Percentiles rank a stretch among this genome's conserved stretches.
Evolutionary conservation across 2,888 invertebrate species (phyloP).

Genomic region (Sminthurinus aureus): DNA sequence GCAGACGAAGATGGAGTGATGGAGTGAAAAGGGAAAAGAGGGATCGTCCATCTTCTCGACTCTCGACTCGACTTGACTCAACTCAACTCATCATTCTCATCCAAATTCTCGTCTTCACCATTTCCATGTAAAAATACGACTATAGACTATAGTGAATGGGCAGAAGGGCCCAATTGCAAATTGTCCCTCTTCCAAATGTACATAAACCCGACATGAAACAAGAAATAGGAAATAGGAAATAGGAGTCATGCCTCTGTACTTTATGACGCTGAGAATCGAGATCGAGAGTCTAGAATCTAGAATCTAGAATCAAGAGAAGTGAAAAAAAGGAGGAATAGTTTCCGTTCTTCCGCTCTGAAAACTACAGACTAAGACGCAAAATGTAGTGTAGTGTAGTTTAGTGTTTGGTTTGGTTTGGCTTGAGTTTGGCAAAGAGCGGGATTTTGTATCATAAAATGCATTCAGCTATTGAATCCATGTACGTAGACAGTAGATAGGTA

Average conservation of each 20-base stretch:
- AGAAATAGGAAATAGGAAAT: neutral
- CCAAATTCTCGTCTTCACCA: neutral
- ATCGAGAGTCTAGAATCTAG: no score
- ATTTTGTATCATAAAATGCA: no score
- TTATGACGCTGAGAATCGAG: no score
- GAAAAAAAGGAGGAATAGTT: neutral
- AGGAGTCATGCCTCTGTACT: neutral
- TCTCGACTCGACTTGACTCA: neutral
- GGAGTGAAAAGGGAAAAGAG: neutral
- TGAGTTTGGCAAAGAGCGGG: no score
- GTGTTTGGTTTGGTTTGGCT: no score
- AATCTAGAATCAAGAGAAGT: no score
- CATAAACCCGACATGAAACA: neutral
- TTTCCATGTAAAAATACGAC: neutral
- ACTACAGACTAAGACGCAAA: neutral
- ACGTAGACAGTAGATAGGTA: no score
- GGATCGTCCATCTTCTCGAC: constrained; percentile 3
- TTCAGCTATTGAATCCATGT: no score
- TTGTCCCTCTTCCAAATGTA: neutral
- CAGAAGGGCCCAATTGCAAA: neutral
- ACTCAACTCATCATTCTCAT: neutral
- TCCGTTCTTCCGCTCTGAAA: neutral
- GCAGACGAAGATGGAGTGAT: no score
- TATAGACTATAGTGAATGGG: neutral
- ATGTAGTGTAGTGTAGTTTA: neutral